phyloP scores from a whole-genome alignment of 1,140 invertebrate species.

The Ostrea denselamellosa region DNA sequence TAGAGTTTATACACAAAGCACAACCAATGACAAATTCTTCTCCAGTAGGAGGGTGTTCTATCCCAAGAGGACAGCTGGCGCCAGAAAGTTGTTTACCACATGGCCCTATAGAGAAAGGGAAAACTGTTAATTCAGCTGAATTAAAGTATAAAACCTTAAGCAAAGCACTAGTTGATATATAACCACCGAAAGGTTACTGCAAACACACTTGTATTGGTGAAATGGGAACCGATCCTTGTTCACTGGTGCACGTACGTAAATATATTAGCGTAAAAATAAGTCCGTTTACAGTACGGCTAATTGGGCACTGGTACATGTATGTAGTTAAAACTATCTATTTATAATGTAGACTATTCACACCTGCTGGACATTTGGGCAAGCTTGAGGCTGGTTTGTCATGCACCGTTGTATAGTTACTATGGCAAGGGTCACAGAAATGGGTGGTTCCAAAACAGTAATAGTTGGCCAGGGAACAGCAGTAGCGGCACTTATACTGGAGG shows the following conservation, averaged over 20 bases:
- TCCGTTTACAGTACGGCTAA: too few relatives aligned
- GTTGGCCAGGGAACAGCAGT: conserved; percentile 57
- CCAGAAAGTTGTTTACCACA: conserved; percentile 50
- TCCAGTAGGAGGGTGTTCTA: conserved; percentile 53
- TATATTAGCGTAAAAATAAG: too few relatives aligned
- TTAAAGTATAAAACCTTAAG: too few relatives aligned
- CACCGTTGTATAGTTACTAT: conserved; percentile 41
- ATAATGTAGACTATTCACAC: neutral
- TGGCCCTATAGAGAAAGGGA: conserved; percentile 24
- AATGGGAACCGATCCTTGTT: too few relatives aligned
- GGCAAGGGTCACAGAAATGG: conserved; percentile 59
- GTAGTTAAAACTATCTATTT: too few relatives aligned
- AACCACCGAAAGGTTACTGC: too few relatives aligned
- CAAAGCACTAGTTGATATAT: too few relatives aligned
- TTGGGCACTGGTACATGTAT: too few relatives aligned
- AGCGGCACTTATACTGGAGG: conserved; percentile 61
- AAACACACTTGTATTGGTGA: too few relatives aligned
- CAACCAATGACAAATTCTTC: conserved; percentile 53
- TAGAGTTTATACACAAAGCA: conserved; percentile 50
- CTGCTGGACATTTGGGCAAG: conserved; percentile 56
- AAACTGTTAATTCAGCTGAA: too few relatives aligned
- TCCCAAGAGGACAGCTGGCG: conserved; percentile 47
- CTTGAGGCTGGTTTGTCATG: neutral
- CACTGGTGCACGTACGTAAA: too few relatives aligned
- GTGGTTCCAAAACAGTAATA: conserved; percentile 60